phyloP scores from a whole-genome alignment of 2,888 invertebrate species.

The Lingula anatina region DNA sequence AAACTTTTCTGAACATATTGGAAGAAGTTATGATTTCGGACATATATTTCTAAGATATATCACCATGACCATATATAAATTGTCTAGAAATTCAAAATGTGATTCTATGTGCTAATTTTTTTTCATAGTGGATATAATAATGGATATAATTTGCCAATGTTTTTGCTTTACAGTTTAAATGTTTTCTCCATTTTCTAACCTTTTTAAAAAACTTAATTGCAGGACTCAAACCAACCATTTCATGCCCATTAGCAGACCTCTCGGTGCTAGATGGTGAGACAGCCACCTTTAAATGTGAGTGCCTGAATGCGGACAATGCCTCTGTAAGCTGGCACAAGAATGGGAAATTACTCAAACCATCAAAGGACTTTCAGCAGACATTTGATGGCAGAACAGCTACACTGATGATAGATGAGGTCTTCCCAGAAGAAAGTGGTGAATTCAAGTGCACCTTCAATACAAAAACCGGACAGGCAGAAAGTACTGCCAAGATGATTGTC shows the following conservation, averaged over 20 bases:
- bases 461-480: background rate
- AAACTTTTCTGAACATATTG: too few relatives aligned
- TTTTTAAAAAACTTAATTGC: too few relatives aligned
- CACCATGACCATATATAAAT: too few relatives aligned
- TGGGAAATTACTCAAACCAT: background rate
- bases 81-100: too few relatives aligned
- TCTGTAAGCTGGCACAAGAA: background rate
- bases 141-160: too few relatives aligned
- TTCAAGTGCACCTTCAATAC: constrained; percentile 36
- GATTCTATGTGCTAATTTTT: too few relatives aligned
- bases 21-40: too few relatives aligned
- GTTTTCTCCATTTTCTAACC: too few relatives aligned
- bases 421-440: constrained; percentile 23
- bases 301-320: background rate
- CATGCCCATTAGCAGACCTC: background rate
- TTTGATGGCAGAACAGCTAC: constrained; percentile 22
- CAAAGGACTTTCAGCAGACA: constrained; percentile 27
- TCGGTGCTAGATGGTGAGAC: background rate
- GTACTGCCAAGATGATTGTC: background rate
- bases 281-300: background rate
- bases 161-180: too few relatives aligned
- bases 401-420: constrained; percentile 24
- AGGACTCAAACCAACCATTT: too few relatives aligned
- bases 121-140: too few relatives aligned
- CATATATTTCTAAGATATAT: too few relatives aligned